Conservation (phyloP, 1,140 invertebrate genomes). For the Lysiphlebus fabarum region DNA sequence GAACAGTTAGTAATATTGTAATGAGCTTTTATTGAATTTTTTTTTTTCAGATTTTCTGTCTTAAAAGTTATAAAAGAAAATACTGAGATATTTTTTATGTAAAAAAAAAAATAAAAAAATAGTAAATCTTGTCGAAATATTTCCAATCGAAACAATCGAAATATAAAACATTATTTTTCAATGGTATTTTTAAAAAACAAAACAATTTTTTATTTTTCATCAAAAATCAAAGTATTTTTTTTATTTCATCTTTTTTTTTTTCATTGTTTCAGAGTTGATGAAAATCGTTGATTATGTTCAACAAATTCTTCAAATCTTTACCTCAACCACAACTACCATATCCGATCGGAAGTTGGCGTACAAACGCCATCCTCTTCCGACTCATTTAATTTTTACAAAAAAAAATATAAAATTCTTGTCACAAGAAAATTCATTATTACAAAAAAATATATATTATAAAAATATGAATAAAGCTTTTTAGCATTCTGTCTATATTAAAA, state of each 20-base stretch:
- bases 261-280: background rate
- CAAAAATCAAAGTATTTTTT: too few relatives aligned
- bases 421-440: background rate
- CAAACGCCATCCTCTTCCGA: slow-evolving; percentile 18
- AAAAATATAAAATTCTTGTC: slow-evolving; percentile 9
- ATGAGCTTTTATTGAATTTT: too few relatives aligned
- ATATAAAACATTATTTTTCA: too few relatives aligned
- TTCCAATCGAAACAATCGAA: too few relatives aligned
- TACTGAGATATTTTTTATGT: too few relatives aligned
- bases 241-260: background rate
- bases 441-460: background rate
- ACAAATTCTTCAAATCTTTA: slow-evolving; percentile 10
- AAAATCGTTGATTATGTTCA: slow-evolving; percentile 13
- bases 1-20: too few relatives aligned
- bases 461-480: background rate
- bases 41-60: too few relatives aligned
- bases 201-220: too few relatives aligned
- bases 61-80: too few relatives aligned
- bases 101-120: too few relatives aligned
- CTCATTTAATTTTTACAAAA: slow-evolving; percentile 15
- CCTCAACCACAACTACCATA: background rate
- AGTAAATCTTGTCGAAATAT: too few relatives aligned
- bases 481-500: background rate
- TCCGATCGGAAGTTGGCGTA: slow-evolving; percentile 17
- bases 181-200: too few relatives aligned